These are phyloP conservation scores for Paramuricea clavata DNA, from an alignment of 92 coral and sea anemone species.

Conservation along the genomic window DNA sequence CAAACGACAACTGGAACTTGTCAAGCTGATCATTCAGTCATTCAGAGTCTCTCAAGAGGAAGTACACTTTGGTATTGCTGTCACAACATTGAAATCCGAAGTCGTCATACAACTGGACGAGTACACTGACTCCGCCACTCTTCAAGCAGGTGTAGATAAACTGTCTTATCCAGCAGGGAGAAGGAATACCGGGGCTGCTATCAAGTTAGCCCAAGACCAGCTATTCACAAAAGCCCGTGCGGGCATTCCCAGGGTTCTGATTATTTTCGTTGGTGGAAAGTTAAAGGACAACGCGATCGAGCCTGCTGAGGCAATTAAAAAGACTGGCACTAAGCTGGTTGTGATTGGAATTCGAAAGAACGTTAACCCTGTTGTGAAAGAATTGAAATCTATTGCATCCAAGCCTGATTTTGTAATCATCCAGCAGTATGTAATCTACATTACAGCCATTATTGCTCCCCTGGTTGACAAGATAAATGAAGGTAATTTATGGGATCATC, in stretches of 20 bases:
- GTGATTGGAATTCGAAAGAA: slow-evolving; percentile 70
- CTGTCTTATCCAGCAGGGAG: slow-evolving; percentile 71
- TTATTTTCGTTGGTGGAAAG: slow-evolving; percentile 72
- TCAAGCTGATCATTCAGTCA: slow-evolving; percentile 64
- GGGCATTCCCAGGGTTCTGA: slow-evolving; percentile 75
- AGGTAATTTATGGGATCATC: not conserved
- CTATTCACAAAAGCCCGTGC: slow-evolving; percentile 70
- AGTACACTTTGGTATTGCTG: slow-evolving; percentile 74
- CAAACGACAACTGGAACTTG: slow-evolving; percentile 58
- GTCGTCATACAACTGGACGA: slow-evolving; percentile 71
- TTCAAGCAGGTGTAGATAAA: slow-evolving; percentile 64
- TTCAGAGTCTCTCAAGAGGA: slow-evolving; percentile 72
- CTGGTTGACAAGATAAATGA: slow-evolving; percentile 37
- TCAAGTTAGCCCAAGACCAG: slow-evolving; percentile 55
- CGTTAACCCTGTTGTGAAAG: slow-evolving; percentile 38
- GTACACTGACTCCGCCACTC: slow-evolving; percentile 58
- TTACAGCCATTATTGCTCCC: slow-evolving; percentile 39
- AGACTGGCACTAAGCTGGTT: slow-evolving; percentile 59
- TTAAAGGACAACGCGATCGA: slow-evolving; percentile 62
- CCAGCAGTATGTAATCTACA: not conserved
- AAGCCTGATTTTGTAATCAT: slow-evolving; percentile 54
- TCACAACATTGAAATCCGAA: slow-evolving; percentile 72
- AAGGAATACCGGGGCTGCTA: slow-evolving; percentile 78
- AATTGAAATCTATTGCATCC: slow-evolving; percentile 68
- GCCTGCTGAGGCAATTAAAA: slow-evolving; percentile 64